Conservation (phyloP, 2,797 vertebrate genomes). For the Typhlichthys eigenmanni region DNA sequence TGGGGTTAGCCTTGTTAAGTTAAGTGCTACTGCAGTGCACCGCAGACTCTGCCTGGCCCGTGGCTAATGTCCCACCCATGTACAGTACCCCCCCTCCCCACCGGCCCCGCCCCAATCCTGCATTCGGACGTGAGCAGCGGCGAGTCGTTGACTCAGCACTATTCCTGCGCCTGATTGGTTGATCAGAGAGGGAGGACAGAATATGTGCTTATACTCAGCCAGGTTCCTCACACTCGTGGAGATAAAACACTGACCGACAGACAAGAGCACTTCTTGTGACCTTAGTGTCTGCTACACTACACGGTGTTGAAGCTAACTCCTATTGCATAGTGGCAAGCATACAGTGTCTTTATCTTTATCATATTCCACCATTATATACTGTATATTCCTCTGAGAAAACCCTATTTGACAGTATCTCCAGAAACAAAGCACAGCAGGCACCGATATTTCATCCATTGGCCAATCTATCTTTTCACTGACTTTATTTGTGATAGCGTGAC, state of each 20-base stretch:
- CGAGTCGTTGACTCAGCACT: slow-evolving; percentile 87
- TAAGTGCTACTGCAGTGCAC: slow-evolving; percentile 80
- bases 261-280: slow-evolving; percentile 45
- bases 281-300: slow-evolving; percentile 44
- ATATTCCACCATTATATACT: not conserved
- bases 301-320: too few species aligned
- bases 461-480: not conserved
- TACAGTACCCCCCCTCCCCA: not conserved
- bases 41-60: slow-evolving; percentile 53
- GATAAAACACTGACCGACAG: slow-evolving; percentile 51
- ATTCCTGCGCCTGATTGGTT: slow-evolving; percentile 76
- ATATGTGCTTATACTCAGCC: slow-evolving; percentile 52
- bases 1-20: slow-evolving; percentile 62
- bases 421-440: not conserved
- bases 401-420: slow-evolving; percentile 19
- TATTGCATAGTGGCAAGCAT: too few species aligned
- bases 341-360: slow-evolving; percentile 22
- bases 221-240: slow-evolving; percentile 30
- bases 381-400: too few species aligned
- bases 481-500: slow-evolving; percentile 9
- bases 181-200: slow-evolving; percentile 78
- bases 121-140: slow-evolving; percentile 82
- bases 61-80: slow-evolving; percentile 49
- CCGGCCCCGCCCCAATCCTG: slow-evolving; percentile 60
- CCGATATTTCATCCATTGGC: not conserved